phyloP scores from a whole-genome alignment of 2,797 vertebrate genomes.

The Novumbra hubbsi region DNA sequence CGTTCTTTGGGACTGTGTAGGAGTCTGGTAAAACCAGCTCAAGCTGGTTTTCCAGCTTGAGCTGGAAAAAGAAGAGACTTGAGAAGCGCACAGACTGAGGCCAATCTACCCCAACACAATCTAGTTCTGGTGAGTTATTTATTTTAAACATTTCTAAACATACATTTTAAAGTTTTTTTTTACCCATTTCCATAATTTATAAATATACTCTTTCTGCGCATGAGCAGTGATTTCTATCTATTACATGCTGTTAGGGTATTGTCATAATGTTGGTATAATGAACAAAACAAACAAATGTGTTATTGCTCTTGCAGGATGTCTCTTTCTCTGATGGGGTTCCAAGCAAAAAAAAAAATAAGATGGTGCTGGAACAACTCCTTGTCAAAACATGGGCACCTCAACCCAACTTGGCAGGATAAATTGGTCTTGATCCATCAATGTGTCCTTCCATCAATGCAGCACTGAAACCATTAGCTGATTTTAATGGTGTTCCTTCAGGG shows the following conservation, averaged over 20 bases:
- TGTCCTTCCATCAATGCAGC: slow-evolving; percentile 35
- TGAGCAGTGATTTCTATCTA: too few species aligned
- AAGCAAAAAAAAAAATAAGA: slow-evolving; percentile 31
- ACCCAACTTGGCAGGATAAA: slow-evolving; percentile 36
- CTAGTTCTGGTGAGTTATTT: slow-evolving; percentile 28
- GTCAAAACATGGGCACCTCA: slow-evolving; percentile 35
- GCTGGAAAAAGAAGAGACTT: too few species aligned
- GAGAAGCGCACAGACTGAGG: too few species aligned
- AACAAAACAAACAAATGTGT: background rate
- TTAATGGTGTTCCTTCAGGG: slow-evolving; percentile 27
- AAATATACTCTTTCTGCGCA: too few species aligned
- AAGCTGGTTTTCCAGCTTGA: too few species aligned
- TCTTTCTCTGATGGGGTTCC: slow-evolving; percentile 17
- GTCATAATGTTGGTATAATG: background rate
- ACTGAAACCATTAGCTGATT: slow-evolving; percentile 31
- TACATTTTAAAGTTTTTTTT: background rate
- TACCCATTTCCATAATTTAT: too few species aligned
- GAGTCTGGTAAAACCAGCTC: slow-evolving; percentile 18
- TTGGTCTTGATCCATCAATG: slow-evolving; percentile 35
- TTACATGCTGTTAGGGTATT: too few species aligned
- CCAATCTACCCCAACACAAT: too few species aligned
- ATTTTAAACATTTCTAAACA: slow-evolving; percentile 15
- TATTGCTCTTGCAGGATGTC: slow-evolving; percentile 21
- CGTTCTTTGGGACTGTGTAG: slow-evolving; percentile 29
- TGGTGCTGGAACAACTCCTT: slow-evolving; percentile 29